These are phyloP conservation scores for Phthorimaea operculella DNA, from an alignment of 1,140 invertebrate genomes.

Conservation along the genomic window DNA sequence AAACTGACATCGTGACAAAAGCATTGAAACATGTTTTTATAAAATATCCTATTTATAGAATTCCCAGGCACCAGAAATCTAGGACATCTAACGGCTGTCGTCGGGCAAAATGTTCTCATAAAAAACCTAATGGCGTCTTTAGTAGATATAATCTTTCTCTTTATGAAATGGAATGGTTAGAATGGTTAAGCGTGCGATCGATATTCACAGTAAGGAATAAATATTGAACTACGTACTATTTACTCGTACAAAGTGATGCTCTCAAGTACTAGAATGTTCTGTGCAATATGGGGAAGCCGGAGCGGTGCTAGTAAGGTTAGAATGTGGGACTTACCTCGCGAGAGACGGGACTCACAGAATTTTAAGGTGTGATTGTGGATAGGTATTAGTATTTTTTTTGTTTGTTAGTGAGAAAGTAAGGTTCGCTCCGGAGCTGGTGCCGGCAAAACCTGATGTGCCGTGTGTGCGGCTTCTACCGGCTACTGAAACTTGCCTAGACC, in stretches of 20 bases:
- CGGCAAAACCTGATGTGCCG: conserved; percentile 54
- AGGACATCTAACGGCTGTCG: background rate
- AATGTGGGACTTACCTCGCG: conserved; percentile 39
- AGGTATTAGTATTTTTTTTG: conserved; percentile 5
- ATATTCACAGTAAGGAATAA: conserved; percentile 26
- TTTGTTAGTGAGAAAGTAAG: conserved; percentile 18
- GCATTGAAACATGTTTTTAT: too few species aligned
- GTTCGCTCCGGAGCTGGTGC: conserved; percentile 44
- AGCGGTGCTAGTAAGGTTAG: conserved; percentile 21
- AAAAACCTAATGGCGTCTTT: too few species aligned
- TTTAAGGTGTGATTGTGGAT: conserved; percentile 11
- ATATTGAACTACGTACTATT: conserved; percentile 26
- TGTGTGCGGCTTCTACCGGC: conserved; percentile 52
- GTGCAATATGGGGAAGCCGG: conserved; percentile 28
- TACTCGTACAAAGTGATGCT: conserved; percentile 28
- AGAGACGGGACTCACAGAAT: conserved; percentile 27
- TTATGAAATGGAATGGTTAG: background rate
- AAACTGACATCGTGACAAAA: too few species aligned
- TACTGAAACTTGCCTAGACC: conserved; percentile 40
- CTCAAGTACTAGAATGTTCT: conserved; percentile 41
- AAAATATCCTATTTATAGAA: background rate
- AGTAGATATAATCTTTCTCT: background rate
- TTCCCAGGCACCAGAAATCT: background rate
- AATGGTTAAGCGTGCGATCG: conserved; percentile 24
- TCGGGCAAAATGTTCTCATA: background rate